phyloP scores from a whole-genome alignment of 1,140 invertebrate species.

The Parasteatoda tepidariorum region DNA sequence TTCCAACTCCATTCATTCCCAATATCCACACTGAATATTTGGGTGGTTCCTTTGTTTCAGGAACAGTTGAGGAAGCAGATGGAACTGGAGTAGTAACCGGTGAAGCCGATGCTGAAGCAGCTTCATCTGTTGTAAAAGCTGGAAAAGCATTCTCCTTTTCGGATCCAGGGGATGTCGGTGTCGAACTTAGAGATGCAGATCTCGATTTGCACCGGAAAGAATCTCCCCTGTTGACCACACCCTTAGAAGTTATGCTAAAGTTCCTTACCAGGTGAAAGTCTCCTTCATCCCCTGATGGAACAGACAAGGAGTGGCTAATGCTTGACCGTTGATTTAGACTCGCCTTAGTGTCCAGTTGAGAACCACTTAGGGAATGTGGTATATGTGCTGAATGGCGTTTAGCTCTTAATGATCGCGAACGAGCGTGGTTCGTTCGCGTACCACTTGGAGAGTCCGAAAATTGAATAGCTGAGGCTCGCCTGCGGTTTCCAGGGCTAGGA shows the following conservation, averaged over 20 bases:
- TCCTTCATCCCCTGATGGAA: constrained; percentile 59
- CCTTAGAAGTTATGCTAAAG: constrained; percentile 90
- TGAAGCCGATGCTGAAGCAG: constrained; percentile 70
- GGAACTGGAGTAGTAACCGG: neutral
- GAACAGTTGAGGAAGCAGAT: neutral
- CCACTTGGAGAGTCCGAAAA: neutral
- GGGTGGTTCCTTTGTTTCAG: constrained; percentile 58
- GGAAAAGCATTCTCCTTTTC: constrained; percentile 21
- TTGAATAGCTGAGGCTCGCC: constrained; percentile 20
- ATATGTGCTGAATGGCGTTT: constrained; percentile 19
- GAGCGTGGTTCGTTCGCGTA: neutral
- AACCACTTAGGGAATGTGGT: constrained; percentile 11
- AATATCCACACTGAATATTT: constrained; percentile 86
- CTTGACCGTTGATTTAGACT: neutral
- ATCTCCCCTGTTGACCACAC: constrained; percentile 80
- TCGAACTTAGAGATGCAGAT: constrained; percentile 61
- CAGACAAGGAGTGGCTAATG: constrained; percentile 46
- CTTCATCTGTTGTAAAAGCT: constrained; percentile 18
- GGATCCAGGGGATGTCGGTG: constrained; percentile 7
- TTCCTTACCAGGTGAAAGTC: constrained; percentile 79
- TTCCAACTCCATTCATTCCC: constrained; percentile 87
- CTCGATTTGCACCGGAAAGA: constrained; percentile 73
- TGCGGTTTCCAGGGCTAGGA: constrained; percentile 3
- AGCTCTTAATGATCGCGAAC: constrained; percentile 14
- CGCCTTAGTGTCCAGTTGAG: constrained; percentile 11